phyloP scores from a whole-genome alignment of 1,140 invertebrate genomes.

The Eriocheir sinensis region DNA sequence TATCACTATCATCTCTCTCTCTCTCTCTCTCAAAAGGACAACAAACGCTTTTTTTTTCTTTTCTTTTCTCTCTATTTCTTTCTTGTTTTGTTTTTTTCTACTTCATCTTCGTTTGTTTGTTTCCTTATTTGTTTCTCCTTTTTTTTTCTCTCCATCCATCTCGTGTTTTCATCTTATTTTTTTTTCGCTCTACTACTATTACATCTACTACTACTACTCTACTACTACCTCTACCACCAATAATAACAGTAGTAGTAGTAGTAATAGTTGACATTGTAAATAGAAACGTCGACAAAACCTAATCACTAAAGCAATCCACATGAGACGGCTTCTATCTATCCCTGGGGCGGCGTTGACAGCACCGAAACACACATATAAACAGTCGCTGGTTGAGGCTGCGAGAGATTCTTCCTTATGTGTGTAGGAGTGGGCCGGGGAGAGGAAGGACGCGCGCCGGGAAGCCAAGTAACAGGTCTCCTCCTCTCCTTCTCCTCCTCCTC shows the following conservation, averaged over 20 bases:
- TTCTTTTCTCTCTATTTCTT: not conserved
- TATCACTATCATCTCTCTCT: not conserved
- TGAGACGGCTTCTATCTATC: too few relatives aligned
- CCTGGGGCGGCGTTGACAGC: too few relatives aligned
- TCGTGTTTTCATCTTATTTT: too few relatives aligned
- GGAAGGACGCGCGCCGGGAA: too few relatives aligned
- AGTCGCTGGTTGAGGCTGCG: too few relatives aligned
- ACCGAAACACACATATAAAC: too few relatives aligned
- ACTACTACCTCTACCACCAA: not conserved
- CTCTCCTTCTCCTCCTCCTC: not conserved
- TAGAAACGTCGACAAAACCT: not conserved
- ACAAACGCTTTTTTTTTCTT: not conserved
- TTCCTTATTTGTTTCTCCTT: not conserved
- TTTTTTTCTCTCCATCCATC: not conserved
- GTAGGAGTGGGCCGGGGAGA: too few relatives aligned
- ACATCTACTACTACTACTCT: not conserved
- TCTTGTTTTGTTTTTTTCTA: not conserved
- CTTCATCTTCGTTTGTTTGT: too few relatives aligned
- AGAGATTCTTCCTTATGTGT: too few relatives aligned
- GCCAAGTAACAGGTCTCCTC: not conserved
- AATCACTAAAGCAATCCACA: not conserved
- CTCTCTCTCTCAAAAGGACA: not conserved
- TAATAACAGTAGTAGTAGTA: not conserved
- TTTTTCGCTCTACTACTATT: slow-evolving; percentile 9
- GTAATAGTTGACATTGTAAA: not conserved